phyloP scores from a whole-genome alignment of 2,797 vertebrate species.

The Rhinichthys osculus region DNA sequence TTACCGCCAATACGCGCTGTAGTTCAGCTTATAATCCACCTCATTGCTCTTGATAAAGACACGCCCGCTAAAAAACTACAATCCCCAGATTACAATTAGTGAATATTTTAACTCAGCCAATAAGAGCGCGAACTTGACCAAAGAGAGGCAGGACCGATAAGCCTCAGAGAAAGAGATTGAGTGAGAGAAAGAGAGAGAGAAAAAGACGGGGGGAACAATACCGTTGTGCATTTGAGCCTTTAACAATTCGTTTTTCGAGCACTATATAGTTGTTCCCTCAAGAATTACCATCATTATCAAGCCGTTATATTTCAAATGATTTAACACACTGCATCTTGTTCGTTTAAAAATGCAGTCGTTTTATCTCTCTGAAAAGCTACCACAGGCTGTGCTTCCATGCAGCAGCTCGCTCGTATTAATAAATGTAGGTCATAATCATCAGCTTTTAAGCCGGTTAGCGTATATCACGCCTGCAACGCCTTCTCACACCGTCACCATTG shows the following conservation, averaged over 20 bases:
- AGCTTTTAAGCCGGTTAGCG: conserved; percentile 63
- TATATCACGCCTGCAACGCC: conserved; percentile 60
- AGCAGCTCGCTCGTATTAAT: conserved; percentile 54
- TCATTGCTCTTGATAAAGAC: conserved; percentile 52
- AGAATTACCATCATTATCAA: not conserved
- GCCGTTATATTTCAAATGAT: not conserved
- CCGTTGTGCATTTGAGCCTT: conserved; percentile 47
- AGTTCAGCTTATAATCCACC: conserved; percentile 60
- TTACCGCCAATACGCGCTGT: conserved; percentile 59
- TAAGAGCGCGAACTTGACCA: conserved; percentile 57
- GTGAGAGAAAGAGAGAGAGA: conserved; percentile 19
- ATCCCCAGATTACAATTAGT: conserved; percentile 61
- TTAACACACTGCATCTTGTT: not conserved
- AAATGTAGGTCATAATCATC: conserved; percentile 60
- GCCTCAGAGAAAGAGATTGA: conserved; percentile 42
- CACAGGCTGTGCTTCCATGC: conserved; percentile 18
- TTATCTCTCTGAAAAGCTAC: not conserved
- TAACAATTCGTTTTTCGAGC: conserved; percentile 3
- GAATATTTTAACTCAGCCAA: conserved; percentile 61
- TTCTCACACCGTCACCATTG: conserved; percentile 57
- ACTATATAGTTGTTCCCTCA: not conserved
- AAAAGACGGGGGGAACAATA: conserved; percentile 60
- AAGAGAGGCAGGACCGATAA: conserved; percentile 63
- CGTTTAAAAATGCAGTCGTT: conserved; percentile 3
- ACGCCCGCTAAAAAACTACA: conserved; percentile 70